Conservation (phyloP, 2,888 invertebrate genomes). For the Drosophila vallismaia region DNA sequence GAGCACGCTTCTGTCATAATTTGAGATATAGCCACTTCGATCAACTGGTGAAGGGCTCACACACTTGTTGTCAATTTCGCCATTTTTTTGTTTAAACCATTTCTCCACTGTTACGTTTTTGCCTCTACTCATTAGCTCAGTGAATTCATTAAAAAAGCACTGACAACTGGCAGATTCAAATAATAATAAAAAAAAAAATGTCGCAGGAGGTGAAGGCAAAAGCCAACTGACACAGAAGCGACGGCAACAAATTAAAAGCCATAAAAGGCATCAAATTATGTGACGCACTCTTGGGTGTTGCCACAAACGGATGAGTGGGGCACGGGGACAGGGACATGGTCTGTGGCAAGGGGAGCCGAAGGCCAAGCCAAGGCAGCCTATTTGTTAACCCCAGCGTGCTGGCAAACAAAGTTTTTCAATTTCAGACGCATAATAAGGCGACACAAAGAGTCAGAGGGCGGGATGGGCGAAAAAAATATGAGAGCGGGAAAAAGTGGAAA, state of each 20-base stretch:
- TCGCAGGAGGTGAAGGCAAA: conserved; percentile 32
- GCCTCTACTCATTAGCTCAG: conserved; percentile 57
- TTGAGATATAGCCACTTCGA: conserved; percentile 22
- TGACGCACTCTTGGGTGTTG: conserved; percentile 73
- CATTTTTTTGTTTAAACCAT: neutral
- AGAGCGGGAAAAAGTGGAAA: neutral
- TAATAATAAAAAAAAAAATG: conserved; percentile 34
- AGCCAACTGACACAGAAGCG: conserved; percentile 44
- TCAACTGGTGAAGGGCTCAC: conserved; percentile 30
- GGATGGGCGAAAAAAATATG: conserved; percentile 4
- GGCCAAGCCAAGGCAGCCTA: conserved; percentile 54
- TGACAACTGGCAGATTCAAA: conserved; percentile 43
- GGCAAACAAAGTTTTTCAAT: conserved; percentile 81
- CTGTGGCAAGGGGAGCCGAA: conserved; percentile 3
- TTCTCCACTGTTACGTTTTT: neutral
- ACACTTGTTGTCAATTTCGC: conserved; percentile 36
- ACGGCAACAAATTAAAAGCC: conserved; percentile 76
- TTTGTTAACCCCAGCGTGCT: conserved; percentile 78
- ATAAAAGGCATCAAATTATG: conserved; percentile 79
- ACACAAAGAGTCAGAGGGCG: conserved; percentile 44
- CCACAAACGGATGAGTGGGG: conserved; percentile 24
- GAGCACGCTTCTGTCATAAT: neutral
- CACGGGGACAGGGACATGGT: conserved; percentile 13
- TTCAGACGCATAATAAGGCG: conserved; percentile 80
- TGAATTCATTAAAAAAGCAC: conserved; percentile 35